Conservation (phyloP, 2,113 vertebrate species). For the Ictalurus furcatus region DNA sequence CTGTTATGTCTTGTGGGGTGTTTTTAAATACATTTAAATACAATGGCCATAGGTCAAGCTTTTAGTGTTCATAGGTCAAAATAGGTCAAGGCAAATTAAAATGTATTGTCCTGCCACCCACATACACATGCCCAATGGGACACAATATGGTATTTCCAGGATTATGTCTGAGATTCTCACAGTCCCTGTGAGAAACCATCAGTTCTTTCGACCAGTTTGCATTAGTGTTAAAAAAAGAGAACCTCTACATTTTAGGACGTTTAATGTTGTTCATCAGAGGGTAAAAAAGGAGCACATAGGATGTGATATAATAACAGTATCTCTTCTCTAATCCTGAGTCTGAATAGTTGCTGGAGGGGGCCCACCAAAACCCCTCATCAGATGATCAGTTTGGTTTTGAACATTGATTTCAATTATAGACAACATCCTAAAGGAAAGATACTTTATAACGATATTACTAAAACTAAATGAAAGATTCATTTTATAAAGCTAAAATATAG, state of each 20-base stretch:
- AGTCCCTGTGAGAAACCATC: not conserved
- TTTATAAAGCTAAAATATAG: not conserved
- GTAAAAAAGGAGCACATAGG: not conserved
- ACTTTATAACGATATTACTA: not conserved
- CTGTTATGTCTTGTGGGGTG: not conserved
- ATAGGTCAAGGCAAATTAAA: not conserved
- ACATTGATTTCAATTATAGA: not conserved
- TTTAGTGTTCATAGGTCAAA: not conserved
- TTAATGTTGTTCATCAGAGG: not conserved
- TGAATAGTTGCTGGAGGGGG: not conserved
- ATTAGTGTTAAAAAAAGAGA: not conserved
- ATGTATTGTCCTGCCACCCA: not conserved
- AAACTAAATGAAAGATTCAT: not conserved
- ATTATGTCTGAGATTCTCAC: not conserved
- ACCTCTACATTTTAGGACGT: not conserved
- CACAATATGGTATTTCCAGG: not conserved
- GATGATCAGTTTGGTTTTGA: not conserved
- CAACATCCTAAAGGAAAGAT: not conserved
- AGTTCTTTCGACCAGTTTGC: not conserved
- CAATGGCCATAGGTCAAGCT: not conserved
- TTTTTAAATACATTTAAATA: not conserved
- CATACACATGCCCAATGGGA: not conserved
- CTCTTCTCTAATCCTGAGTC: not conserved
- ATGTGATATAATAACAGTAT: not conserved
- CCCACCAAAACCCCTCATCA: not conserved